Percentiles rank a stretch among this genome's conserved stretches.
These are phyloP conservation scores for Uloborus diversus DNA, from an alignment of 1,140 invertebrate species.

Conservation along the genomic window DNA sequence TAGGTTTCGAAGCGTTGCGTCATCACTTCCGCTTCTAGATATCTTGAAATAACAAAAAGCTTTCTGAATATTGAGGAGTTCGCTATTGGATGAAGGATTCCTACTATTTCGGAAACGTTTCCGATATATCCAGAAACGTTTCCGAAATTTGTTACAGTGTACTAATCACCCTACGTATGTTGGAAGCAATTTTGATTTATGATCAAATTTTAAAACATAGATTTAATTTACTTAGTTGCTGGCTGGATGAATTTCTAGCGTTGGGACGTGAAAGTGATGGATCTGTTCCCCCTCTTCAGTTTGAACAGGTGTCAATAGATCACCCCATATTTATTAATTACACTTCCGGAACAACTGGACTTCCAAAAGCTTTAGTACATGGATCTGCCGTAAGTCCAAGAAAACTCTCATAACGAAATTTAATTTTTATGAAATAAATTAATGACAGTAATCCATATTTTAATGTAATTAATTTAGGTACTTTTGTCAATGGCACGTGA, in stretches of 20 bases:
- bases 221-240: constrained; percentile 19
- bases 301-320: constrained; percentile 71
- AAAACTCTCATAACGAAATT: too few species aligned
- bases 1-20: too few species aligned
- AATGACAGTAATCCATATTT: neutral
- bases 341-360: constrained; percentile 72
- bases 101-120: too few species aligned
- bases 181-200: too few species aligned
- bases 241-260: constrained; percentile 62
- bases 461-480: neutral
- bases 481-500: neutral
- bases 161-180: too few species aligned
- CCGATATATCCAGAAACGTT: too few species aligned
- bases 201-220: neutral
- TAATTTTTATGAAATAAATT: neutral
- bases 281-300: constrained; percentile 62
- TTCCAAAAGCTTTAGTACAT: constrained; percentile 75
- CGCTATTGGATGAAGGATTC: too few species aligned
- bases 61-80: too few species aligned
- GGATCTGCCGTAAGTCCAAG: constrained; percentile 71
- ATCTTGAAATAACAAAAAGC: too few species aligned
- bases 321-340: constrained; percentile 74
- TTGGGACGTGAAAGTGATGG: constrained; percentile 58
- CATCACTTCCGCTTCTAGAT: too few species aligned
- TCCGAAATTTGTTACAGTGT: too few species aligned